Conservation (phyloP, 2,113 vertebrate genomes). For the Coturnix japonica region DNA sequence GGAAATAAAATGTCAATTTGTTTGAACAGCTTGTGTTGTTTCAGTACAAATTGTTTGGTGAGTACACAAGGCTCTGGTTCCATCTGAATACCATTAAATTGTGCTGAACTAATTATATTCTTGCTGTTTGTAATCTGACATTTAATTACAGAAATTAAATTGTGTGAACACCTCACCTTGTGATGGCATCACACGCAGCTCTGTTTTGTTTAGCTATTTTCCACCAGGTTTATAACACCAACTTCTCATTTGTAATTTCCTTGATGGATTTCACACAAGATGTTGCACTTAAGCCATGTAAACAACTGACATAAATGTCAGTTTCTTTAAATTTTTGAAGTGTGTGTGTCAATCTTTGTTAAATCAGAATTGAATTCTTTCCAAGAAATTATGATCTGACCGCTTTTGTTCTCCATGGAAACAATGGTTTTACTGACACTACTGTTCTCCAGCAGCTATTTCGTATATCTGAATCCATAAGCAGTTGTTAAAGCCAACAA, state of each 20-base stretch:
- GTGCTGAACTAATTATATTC: slow-evolving; percentile 79
- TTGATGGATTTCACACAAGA: slow-evolving; percentile 57
- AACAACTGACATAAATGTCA: slow-evolving; percentile 67
- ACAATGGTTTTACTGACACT: slow-evolving; percentile 37
- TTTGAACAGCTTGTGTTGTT: slow-evolving; percentile 83
- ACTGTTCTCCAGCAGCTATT: background rate
- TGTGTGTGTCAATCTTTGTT: slow-evolving; percentile 24
- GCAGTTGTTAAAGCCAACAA: background rate
- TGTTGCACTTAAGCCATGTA: slow-evolving; percentile 59
- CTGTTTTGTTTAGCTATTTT: slow-evolving; percentile 38
- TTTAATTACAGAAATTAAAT: slow-evolving; percentile 77
- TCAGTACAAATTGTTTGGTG: slow-evolving; percentile 79
- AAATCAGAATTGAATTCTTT: slow-evolving; percentile 27
- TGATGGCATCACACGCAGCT: slow-evolving; percentile 61
- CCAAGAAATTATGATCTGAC: slow-evolving; percentile 46
- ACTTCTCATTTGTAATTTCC: slow-evolving; percentile 61
- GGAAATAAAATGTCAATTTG: slow-evolving; percentile 81
- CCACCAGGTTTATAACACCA: slow-evolving; percentile 64
- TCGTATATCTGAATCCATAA: background rate
- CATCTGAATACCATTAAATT: slow-evolving; percentile 78
- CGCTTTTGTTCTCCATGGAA: slow-evolving; percentile 76
- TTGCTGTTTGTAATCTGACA: slow-evolving; percentile 78
- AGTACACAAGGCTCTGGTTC: slow-evolving; percentile 76
- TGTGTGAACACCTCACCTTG: slow-evolving; percentile 17
- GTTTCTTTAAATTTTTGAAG: background rate